These are phyloP conservation scores for Heliconius melpomene DNA, from an alignment of 1,140 invertebrate species.

Conservation along the genomic window DNA sequence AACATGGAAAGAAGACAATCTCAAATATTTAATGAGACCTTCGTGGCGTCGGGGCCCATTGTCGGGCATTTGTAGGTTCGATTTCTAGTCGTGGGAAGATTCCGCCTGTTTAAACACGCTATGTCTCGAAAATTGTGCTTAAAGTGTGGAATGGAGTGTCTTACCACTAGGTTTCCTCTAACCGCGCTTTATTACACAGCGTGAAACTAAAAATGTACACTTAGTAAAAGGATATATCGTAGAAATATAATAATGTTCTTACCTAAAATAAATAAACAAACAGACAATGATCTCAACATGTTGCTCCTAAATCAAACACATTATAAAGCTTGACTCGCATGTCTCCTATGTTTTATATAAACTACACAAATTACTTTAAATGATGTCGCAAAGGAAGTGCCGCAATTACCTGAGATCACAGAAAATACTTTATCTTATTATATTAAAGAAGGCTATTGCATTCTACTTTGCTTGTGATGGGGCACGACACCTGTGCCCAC, in stretches of 20 bases:
- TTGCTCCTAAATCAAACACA: conserved; percentile 40
- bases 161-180: no score
- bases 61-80: no score
- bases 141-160: no score
- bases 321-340: conserved; percentile 52
- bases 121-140: no score
- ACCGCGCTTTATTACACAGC: no score
- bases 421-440: conserved; percentile 39
- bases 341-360: conserved; percentile 67
- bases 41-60: no score
- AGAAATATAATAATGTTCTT: conserved; percentile 38
- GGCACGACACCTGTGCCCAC: no score
- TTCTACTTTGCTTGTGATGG: conserved; percentile 3
- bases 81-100: no score
- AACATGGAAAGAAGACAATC: background rate
- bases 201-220: no score
- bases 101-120: no score
- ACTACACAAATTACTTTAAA: conserved; percentile 72
- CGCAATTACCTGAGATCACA: conserved; percentile 55
- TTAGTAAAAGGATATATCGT: background rate
- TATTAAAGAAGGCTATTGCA: conserved; percentile 10
- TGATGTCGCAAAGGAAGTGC: conserved; percentile 68
- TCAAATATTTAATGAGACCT: background rate
- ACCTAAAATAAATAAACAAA: conserved; percentile 58
- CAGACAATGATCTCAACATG: conserved; percentile 48